Conservation (phyloP, 2,113 vertebrate genomes). For the Dissostichus mawsoni region DNA sequence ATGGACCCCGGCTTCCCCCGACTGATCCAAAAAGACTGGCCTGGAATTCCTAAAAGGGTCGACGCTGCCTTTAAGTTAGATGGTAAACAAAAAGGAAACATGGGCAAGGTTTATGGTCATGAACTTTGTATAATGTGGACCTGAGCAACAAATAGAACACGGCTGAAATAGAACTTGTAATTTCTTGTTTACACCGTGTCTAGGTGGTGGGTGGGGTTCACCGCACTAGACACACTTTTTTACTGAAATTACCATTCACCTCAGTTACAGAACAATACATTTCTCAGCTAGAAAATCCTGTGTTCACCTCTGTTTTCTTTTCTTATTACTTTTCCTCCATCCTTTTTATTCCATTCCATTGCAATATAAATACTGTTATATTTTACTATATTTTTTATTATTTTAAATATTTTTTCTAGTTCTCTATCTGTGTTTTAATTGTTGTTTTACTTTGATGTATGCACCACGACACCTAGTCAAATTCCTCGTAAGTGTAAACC, state of each 20-base stretch:
- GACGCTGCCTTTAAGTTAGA: constrained; percentile 67
- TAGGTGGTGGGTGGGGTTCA: constrained; percentile 50
- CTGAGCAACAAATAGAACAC: constrained; percentile 35
- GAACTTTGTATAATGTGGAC: constrained; percentile 19
- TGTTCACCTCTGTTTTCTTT: background rate
- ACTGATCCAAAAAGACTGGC: constrained; percentile 58
- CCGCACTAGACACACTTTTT: constrained; percentile 24
- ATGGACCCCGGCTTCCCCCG: constrained; percentile 73
- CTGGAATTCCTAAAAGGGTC: constrained; percentile 54
- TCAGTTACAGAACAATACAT: constrained; percentile 6
- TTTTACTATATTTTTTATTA: no score
- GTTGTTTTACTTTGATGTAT: no score
- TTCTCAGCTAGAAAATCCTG: background rate
- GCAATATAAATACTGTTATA: no score
- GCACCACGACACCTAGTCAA: no score
- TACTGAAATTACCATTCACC: constrained; percentile 10
- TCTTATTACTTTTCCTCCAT: no score
- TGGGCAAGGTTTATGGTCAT: background rate
- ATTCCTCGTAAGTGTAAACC: no score
- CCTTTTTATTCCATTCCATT: no score
- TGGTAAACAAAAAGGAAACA: constrained; percentile 33
- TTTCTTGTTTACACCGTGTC: constrained; percentile 45
- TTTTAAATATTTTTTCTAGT: no score
- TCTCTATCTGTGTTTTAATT: no score
- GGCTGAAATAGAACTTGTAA: constrained; percentile 52